These are phyloP conservation scores for Dyspetes luteomarginatus DNA, from an alignment of 2,888 invertebrate species.

Conservation along the genomic window DNA sequence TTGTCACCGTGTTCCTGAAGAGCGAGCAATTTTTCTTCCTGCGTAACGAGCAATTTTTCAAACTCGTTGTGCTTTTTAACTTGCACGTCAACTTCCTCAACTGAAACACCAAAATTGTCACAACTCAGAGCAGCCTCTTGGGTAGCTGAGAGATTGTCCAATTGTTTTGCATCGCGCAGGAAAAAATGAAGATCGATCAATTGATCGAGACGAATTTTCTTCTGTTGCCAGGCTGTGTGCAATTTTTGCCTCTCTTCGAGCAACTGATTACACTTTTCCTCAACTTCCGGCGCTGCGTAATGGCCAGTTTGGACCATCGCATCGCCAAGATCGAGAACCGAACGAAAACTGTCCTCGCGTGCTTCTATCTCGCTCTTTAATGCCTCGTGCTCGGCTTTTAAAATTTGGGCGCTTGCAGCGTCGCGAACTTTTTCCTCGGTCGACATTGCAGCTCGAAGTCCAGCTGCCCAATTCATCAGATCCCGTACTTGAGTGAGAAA, in stretches of 20 bases:
- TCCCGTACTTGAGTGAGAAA: conserved; percentile 95
- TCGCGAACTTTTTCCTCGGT: conserved; percentile 93
- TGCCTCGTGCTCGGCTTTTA: conserved; percentile 93
- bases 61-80: conserved; percentile 98
- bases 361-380: conserved; percentile 95
- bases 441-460: conserved; percentile 90
- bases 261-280: conserved; percentile 91
- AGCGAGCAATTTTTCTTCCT: conserved; percentile 94
- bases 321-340: conserved; percentile 90
- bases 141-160: conserved; percentile 93
- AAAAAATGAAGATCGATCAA: conserved; percentile 97
- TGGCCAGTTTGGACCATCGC: conserved; percentile 94
- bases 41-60: conserved; percentile 93
- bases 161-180: conserved; percentile 95
- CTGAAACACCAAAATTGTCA: conserved; percentile 90
- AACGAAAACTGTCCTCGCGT: conserved; percentile 91
- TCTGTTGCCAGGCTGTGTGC: conserved; percentile 93
- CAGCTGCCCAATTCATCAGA: conserved; percentile 94
- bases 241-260: conserved; percentile 91
- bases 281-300: conserved; percentile 91
- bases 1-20: conserved; percentile 94
- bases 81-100: conserved; percentile 95
- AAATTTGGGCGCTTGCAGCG: conserved; percentile 91
- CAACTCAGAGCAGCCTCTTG: conserved; percentile 93
- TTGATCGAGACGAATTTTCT: conserved; percentile 95